Conservation (phyloP, 2,797 vertebrate species). For the Hemibagrus guttatus region DNA sequence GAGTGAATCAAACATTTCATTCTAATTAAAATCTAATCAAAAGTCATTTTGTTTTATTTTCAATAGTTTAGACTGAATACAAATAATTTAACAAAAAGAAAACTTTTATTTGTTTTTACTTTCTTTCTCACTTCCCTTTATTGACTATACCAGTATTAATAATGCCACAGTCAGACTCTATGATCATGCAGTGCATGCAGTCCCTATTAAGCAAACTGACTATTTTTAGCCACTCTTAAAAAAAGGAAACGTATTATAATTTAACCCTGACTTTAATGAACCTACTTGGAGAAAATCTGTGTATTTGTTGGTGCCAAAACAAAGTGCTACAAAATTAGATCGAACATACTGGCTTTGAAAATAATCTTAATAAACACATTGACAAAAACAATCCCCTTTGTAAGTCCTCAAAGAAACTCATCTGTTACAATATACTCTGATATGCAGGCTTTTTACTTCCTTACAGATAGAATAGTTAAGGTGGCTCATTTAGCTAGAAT, state of each 20-base stretch:
- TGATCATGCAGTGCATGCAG: not conserved
- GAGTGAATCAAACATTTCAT: not conserved
- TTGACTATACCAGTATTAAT: not conserved
- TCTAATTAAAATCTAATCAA: not conserved
- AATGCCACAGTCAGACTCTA: not conserved
- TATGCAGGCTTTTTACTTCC: not conserved
- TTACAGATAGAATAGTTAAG: constrained; percentile 34
- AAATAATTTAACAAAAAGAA: not conserved
- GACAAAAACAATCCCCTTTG: constrained; percentile 9
- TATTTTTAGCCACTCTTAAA: not conserved
- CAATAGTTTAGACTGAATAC: not conserved
- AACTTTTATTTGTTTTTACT: not conserved
- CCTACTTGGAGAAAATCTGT: not conserved
- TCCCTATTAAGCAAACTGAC: not conserved
- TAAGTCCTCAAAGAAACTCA: constrained; percentile 17
- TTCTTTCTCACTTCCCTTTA: not conserved
- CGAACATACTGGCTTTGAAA: not conserved
- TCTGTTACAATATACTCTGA: constrained; percentile 17
- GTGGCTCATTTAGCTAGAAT: constrained; percentile 26
- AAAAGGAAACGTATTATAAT: not conserved
- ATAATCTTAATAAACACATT: constrained; percentile 8
- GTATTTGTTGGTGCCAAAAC: constrained; percentile 34
- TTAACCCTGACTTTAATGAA: not conserved
- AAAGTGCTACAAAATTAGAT: not conserved
- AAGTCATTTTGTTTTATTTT: not conserved